Percentiles rank a stretch among this genome's conserved stretches.
Evolutionary conservation across 2,113 vertebrate species (phyloP).

Genomic region (Mustelus asterias): DNA sequence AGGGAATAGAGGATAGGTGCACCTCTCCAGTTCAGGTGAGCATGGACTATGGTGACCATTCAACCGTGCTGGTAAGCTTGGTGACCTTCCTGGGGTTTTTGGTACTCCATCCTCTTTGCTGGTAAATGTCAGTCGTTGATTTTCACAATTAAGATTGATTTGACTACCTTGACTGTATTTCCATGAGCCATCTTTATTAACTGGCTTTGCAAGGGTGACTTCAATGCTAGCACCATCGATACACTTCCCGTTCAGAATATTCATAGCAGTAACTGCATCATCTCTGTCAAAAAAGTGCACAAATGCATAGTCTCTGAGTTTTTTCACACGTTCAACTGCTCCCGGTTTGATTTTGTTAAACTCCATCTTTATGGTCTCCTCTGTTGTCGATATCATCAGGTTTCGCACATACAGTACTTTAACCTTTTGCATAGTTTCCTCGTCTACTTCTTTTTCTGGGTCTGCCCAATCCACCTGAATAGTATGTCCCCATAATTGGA

Average conservation of each 20-base stretch:
- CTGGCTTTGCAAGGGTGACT: constrained; percentile 83
- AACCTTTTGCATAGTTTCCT: constrained; percentile 86
- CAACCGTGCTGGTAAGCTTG: constrained; percentile 52
- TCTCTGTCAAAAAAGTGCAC: constrained; percentile 82
- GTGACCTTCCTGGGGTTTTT: constrained; percentile 51
- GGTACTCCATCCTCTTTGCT: constrained; percentile 59
- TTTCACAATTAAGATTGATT: constrained; percentile 56
- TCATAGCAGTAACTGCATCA: constrained; percentile 75
- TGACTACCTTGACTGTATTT: constrained; percentile 61
- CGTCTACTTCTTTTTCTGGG: constrained; percentile 82
- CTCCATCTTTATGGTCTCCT: constrained; percentile 76
- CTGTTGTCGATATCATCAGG: constrained; percentile 80
- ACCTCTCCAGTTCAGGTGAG: constrained; percentile 58
- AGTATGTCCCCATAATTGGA: constrained; percentile 82
- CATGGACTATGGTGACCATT: constrained; percentile 60
- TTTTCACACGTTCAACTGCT: constrained; percentile 84
- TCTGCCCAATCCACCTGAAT: constrained; percentile 94
- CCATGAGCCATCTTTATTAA: constrained; percentile 62
- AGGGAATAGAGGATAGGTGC: constrained; percentile 66
- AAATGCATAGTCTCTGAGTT: constrained; percentile 88
- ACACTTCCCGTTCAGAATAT: constrained; percentile 71
- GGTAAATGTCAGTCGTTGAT: constrained; percentile 49
- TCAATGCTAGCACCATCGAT: constrained; percentile 82
- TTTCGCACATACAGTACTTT: constrained; percentile 88
- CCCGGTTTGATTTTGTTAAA: constrained; percentile 83